A percentile compares a stretch with the other conserved stretches of the same genome.
Conservation (phyloP, 2,797 vertebrate genomes). For the Coranthus polyacanthus region DNA sequence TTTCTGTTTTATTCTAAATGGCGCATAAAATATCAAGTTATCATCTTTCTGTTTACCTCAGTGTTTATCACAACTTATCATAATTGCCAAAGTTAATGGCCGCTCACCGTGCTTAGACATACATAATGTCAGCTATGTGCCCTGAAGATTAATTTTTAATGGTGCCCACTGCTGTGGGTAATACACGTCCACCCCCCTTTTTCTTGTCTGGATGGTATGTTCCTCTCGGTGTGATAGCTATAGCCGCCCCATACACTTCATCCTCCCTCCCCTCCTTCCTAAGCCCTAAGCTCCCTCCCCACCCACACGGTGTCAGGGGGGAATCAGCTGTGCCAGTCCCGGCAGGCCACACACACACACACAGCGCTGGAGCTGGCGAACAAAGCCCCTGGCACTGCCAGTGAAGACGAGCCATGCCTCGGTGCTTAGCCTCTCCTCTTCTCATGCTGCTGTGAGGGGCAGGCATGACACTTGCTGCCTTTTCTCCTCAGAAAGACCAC, state of each 20-base stretch:
- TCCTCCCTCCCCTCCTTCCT: conserved; percentile 34
- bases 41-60: too few species aligned
- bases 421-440: conserved; percentile 54
- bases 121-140: conserved; percentile 21
- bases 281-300: conserved; percentile 61
- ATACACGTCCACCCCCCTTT: conserved; percentile 8
- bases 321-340: conserved; percentile 87
- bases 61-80: too few species aligned
- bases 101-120: conserved; percentile 1
- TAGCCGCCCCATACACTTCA: conserved; percentile 1
- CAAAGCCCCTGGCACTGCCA: conserved; percentile 82
- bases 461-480: conserved; percentile 43
- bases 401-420: conserved; percentile 69
- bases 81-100: conserved; percentile 39
- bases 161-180: conserved; percentile 21
- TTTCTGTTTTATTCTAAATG: too few species aligned
- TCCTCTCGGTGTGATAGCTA: conserved; percentile 67
- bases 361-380: conserved; percentile 68
- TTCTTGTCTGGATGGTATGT: conserved; percentile 71
- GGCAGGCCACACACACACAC: conserved; percentile 73
- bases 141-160: conserved; percentile 43
- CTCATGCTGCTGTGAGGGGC: conserved; percentile 43
- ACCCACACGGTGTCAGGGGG: conserved; percentile 81
- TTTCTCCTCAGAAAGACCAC: conserved; percentile 23
- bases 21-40: too few species aligned